Evolutionary conservation across 2,888 invertebrate species (phyloP), one percentile per base, ranked within the genome.

Genomic region (Sminthurinus aureus): DNA sequence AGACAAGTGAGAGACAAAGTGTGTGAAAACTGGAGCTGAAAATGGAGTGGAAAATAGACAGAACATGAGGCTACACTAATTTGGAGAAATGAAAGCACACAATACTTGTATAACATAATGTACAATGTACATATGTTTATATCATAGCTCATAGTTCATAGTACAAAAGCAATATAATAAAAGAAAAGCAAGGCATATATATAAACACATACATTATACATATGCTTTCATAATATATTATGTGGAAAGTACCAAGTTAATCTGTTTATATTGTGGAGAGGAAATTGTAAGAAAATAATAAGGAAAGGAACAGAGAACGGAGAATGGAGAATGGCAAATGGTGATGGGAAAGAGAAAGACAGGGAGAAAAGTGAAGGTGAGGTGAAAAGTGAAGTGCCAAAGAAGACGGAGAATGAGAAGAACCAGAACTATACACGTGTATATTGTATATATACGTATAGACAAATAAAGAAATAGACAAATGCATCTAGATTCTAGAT

Each of bases 301-400:
- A 58, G 58, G 18, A 9, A 58, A 24, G 71, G 71, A 71, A 13
- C 24, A 11, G n/a, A 75, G 38, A 26, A 26, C 1, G 74, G 38
- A 13, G 8, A 26, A 71, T 2, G 8, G 22, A 20, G 38, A 26
- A 75, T 50, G 38, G 26, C 24, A 26, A 71, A 24, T 50, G 50
- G 52, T n/a, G 51, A 75, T 11, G 20, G 6, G 20, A 3, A 50
- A 50, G 51, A 52, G 51, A 26, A 51, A n/a, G 75, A 11, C 13
- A 11, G 26, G 73, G n/a, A 13, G 8, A 38, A 38, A 73, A 73
- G n/a, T 12, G 50, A 73, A 73, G 73, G 66, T 22, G 64, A 58
- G 77, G 77, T 78, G 66, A 78, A 52, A 78, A 78, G 77, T 64
- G 77, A 64, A 78, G 64, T 64, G 77, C 51, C 58, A 58, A 78